Evolutionary conservation across 30 jellyfish, hydroid and myxozoan species (phyloP).

Genomic region (Turritopsis rubra): DNA sequence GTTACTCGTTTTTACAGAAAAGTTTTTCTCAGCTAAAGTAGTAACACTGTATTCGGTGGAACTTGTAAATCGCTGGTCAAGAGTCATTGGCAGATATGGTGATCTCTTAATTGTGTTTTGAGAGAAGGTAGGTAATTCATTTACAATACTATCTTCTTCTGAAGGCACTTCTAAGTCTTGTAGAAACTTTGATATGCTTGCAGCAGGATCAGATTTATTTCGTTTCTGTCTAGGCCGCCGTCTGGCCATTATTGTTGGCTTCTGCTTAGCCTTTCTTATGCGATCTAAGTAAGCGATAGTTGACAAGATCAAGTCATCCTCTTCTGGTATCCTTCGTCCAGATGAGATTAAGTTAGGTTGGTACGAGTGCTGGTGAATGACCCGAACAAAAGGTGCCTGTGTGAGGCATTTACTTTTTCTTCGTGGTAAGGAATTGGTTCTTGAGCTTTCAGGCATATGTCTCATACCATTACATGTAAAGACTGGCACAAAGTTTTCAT

Average conservation of each 20-base stretch:
- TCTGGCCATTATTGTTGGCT: neutral
- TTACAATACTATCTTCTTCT: slow-evolving; percentile 2
- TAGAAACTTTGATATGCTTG: neutral
- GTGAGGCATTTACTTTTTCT: neutral
- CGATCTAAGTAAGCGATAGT: slow-evolving; percentile 26
- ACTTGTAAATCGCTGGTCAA: slow-evolving; percentile 1
- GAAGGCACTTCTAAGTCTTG: slow-evolving; percentile 2
- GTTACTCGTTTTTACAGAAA: neutral
- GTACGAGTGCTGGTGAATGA: neutral
- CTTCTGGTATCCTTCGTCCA: slow-evolving; percentile 28
- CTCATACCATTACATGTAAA: slow-evolving; percentile 9
- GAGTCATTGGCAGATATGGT: neutral
- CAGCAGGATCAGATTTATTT: slow-evolving; percentile 14
- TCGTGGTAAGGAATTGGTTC: slow-evolving; percentile 13
- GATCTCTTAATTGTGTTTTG: slow-evolving; percentile 2
- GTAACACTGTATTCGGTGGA: neutral
- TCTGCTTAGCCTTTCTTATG: slow-evolving; percentile 19
- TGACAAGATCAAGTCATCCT: slow-evolving; percentile 17
- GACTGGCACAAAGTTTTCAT: slow-evolving; percentile 13
- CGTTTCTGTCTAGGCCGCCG: slow-evolving; percentile 12
- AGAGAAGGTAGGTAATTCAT: neutral
- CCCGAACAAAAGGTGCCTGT: slow-evolving; percentile 16
- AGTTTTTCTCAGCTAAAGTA: neutral
- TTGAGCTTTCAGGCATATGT: slow-evolving; percentile 10
- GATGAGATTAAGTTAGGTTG: slow-evolving; percentile 7